A percentile compares a stretch with the other conserved stretches of the same genome.
Conservation (phyloP, 2,888 invertebrate species). For the Busseola fusca region DNA sequence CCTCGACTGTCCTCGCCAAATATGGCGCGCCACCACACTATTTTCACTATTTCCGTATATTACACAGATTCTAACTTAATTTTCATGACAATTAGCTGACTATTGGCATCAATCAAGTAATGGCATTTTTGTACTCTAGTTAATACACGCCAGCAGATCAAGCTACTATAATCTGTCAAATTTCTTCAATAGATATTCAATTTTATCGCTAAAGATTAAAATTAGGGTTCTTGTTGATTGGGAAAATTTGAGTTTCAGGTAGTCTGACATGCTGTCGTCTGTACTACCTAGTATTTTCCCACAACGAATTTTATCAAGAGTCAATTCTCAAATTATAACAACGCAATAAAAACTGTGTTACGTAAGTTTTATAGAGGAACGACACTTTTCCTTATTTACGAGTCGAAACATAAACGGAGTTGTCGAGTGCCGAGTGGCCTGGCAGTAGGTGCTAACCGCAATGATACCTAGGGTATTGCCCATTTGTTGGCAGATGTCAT, state of each 20-base stretch:
- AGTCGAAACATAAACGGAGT: constrained; percentile 30
- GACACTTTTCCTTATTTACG: constrained; percentile 52
- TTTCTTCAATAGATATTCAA: no score
- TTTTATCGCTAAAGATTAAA: no score
- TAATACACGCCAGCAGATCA: constrained; percentile 1
- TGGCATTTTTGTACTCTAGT: constrained; percentile 6
- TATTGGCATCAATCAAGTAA: not conserved
- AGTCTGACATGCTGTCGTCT: no score
- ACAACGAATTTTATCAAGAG: constrained; percentile 1
- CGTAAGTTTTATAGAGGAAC: constrained; percentile 23
- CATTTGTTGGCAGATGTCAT: constrained; percentile 49
- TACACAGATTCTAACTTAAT: constrained; percentile 33
- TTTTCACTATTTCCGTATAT: constrained; percentile 78
- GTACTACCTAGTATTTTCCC: constrained; percentile 10
- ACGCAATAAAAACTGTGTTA: constrained; percentile 32
- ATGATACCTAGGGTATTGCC: constrained; percentile 43
- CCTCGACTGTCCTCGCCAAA: constrained; percentile 75
- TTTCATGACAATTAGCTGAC: constrained; percentile 34
- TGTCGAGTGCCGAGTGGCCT: constrained; percentile 24
- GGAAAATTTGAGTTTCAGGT: no score
- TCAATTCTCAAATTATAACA: constrained; percentile 36
- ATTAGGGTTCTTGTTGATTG: no score
- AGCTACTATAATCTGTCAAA: no score
- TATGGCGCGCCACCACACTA: constrained; percentile 70
- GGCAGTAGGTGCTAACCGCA: constrained; percentile 43